Evolutionary conservation across 2,113 vertebrate species (phyloP).

Genomic region (Dipodomys spectabilis): DNA sequence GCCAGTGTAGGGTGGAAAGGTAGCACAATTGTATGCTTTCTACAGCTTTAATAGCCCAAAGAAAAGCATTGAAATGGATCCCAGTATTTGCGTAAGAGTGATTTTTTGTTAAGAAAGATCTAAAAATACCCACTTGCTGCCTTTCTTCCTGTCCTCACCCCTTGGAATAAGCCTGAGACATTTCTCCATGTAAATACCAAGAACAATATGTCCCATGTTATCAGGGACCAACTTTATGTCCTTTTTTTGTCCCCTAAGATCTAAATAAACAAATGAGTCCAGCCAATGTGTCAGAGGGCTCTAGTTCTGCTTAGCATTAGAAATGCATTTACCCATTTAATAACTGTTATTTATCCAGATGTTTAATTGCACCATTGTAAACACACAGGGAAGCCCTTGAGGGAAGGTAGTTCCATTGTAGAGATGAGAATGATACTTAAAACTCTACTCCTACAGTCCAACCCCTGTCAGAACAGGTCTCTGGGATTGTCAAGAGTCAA

Average conservation of each 20-base stretch:
- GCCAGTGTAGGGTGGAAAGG: conserved; percentile 41
- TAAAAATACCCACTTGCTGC: conserved; percentile 58
- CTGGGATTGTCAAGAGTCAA: background rate
- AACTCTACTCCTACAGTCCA: conserved; percentile 13
- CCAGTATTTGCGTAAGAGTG: conserved; percentile 38
- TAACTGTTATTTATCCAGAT: conserved; percentile 75
- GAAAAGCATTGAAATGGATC: conserved; percentile 51
- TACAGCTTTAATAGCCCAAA: conserved; percentile 59
- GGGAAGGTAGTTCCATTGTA: conserved; percentile 54
- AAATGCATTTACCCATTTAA: conserved; percentile 74
- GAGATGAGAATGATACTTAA: conserved; percentile 72
- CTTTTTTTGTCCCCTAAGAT: background rate
- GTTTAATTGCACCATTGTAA: conserved; percentile 73
- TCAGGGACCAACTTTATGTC: background rate
- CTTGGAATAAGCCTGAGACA: background rate
- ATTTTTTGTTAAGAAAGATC: conserved; percentile 64
- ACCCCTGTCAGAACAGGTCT: background rate
- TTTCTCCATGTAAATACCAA: conserved; percentile 51
- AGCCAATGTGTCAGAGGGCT: background rate
- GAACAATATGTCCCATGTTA: conserved; percentile 8
- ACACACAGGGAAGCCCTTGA: conserved; percentile 39
- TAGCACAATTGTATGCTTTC: conserved; percentile 63
- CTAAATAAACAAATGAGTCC: conserved; percentile 66
- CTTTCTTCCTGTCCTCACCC: conserved; percentile 19
- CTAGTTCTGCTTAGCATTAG: conserved; percentile 16